A percentile compares a stretch with the other conserved stretches of the same genome.
These are phyloP conservation scores for Schizopygopsis malacanthus DNA, from an alignment of 2,797 vertebrate species.

Conservation along the genomic window DNA sequence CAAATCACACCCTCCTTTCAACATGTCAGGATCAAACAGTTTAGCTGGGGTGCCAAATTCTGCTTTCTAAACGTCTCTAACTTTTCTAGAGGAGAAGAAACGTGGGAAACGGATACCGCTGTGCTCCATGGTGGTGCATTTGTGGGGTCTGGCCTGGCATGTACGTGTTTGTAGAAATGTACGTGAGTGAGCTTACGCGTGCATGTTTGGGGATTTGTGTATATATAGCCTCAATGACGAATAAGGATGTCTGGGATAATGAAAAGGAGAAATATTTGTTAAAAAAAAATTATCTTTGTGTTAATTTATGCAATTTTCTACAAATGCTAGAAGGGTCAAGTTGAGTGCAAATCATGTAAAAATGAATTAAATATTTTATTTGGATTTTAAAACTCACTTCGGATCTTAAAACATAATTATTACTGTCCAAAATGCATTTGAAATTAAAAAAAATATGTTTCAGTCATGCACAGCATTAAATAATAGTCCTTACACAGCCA, in stretches of 20 bases:
- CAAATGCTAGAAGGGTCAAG: background rate
- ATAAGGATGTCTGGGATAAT: background rate
- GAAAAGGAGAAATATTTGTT: background rate
- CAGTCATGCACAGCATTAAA: background rate
- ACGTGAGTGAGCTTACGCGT: background rate
- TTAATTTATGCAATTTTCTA: background rate
- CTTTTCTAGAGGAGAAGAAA: constrained; percentile 45
- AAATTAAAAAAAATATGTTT: background rate
- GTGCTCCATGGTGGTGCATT: background rate
- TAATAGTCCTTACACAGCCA: background rate
- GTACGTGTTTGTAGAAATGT: constrained; percentile 25
- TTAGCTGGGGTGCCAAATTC: constrained; percentile 20
- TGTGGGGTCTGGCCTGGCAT: background rate
- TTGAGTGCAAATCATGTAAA: background rate
- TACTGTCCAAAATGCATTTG: constrained; percentile 5
- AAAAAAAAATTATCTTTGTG: background rate
- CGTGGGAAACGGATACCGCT: background rate
- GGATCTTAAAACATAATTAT: background rate
- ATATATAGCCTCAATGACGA: background rate
- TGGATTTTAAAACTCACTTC: background rate
- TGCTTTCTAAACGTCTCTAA: constrained; percentile 45
- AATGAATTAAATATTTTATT: background rate
- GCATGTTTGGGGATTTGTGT: background rate
- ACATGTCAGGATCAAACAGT: constrained; percentile 52
- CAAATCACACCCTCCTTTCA: constrained; percentile 54